A percentile compares a stretch with the other conserved stretches of the same genome.
These are phyloP conservation scores for Drepana falcataria DNA, from an alignment of 2,888 invertebrate genomes.

Conservation along the genomic window DNA sequence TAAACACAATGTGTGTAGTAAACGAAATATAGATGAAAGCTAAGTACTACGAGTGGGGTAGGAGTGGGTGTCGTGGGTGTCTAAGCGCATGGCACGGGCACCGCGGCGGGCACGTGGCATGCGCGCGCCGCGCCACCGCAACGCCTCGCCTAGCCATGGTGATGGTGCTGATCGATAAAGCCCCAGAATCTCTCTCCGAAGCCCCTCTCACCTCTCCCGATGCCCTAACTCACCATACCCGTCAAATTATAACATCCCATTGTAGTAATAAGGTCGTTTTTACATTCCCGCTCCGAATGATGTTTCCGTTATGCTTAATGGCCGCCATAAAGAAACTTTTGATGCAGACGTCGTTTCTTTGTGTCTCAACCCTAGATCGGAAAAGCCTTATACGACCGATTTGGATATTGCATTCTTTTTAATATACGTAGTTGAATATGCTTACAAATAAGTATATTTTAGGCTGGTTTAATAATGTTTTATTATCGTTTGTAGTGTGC, in stretches of 20 bases:
- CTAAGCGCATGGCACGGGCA: conserved; percentile 6
- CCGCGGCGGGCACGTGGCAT: conserved; percentile 33
- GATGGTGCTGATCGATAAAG: conserved; percentile 70
- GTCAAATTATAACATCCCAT: conserved; percentile 70
- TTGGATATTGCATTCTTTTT: conserved; percentile 12
- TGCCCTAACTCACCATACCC: conserved; percentile 50
- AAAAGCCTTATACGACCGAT: conserved; percentile 19
- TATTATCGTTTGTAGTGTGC: conserved; percentile 26
- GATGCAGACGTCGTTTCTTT: conserved; percentile 46
- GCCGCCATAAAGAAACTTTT: conserved; percentile 63
- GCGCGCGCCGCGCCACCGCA: conserved; percentile 44
- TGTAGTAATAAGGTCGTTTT: conserved; percentile 70
- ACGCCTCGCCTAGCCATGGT: conserved; percentile 49
- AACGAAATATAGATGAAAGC: too few relatives aligned
- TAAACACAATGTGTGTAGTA: too few relatives aligned
- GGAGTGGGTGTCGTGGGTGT: not conserved
- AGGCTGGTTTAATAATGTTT: conserved; percentile 16
- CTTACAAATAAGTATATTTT: conserved; percentile 6
- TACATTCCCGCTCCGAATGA: conserved; percentile 50
- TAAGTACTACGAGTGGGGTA: not conserved
- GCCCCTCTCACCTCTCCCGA: conserved; percentile 58
- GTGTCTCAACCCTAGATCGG: conserved; percentile 35
- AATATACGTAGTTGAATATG: not conserved
- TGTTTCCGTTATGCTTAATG: conserved; percentile 61
- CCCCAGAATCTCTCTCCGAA: conserved; percentile 60